These are phyloP conservation scores for Melierax canorus DNA, from an alignment of 2,113 vertebrate genomes.

Conservation along the genomic window DNA sequence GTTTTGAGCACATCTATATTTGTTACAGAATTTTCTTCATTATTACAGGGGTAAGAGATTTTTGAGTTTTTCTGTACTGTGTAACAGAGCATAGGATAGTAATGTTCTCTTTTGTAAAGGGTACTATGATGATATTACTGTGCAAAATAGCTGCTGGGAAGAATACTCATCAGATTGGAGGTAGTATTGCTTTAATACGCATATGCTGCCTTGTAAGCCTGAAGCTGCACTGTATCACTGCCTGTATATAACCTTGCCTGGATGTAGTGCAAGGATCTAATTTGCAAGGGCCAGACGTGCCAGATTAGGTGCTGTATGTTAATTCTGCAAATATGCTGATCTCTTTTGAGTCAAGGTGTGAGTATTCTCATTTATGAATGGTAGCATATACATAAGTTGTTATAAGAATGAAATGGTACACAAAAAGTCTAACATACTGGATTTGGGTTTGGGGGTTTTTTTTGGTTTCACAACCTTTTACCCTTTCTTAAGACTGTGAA, in stretches of 20 bases:
- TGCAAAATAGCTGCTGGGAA: background rate
- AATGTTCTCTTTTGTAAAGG: background rate
- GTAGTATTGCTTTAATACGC: background rate
- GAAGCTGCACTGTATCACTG: background rate
- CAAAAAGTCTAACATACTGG: background rate
- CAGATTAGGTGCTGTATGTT: background rate
- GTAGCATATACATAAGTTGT: accelerated
- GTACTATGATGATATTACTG: background rate
- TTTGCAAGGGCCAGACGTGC: background rate
- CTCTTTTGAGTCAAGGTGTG: background rate
- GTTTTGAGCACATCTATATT: background rate
- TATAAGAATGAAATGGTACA: background rate
- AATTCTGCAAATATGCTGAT: background rate
- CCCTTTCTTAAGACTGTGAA: background rate
- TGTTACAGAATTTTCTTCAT: background rate
- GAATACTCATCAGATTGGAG: background rate
- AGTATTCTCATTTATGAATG: background rate
- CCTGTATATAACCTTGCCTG: background rate
- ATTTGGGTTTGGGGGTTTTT: accelerated
- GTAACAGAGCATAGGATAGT: background rate
- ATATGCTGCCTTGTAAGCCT: background rate
- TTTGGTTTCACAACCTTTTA: background rate
- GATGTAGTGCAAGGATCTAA: background rate
- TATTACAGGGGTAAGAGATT: background rate
- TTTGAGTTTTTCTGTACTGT: background rate